Conservation (phyloP, 1,140 invertebrate genomes). For the Caenorhabditis latens region DNA sequence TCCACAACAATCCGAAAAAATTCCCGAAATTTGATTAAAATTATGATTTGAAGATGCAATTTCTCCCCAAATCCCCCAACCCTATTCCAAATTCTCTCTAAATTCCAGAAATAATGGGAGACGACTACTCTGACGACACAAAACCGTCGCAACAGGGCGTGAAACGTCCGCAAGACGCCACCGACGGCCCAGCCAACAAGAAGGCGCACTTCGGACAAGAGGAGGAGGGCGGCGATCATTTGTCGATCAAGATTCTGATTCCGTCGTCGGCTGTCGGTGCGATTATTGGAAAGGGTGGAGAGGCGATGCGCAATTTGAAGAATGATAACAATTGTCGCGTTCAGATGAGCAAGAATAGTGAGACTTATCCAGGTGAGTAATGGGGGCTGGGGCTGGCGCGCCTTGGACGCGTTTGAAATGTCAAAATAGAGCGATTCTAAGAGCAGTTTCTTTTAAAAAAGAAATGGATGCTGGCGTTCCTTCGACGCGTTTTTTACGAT, state of each 20-base stretch:
- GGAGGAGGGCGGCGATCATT: slow-evolving; percentile 54
- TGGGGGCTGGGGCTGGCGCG: too few relatives aligned
- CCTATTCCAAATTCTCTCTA: neutral
- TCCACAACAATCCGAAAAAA: too few relatives aligned
- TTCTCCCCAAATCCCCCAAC: neutral
- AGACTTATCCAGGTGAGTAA: slow-evolving; percentile 73
- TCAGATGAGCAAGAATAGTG: slow-evolving; percentile 77
- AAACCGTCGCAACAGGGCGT: slow-evolving; percentile 63
- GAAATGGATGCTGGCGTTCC: neutral
- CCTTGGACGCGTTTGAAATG: too few relatives aligned
- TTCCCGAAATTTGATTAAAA: too few relatives aligned
- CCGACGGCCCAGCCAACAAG: slow-evolving; percentile 73
- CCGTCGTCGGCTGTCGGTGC: slow-evolving; percentile 76
- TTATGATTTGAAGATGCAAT: too few relatives aligned
- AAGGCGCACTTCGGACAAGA: slow-evolving; percentile 73
- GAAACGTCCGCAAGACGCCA: slow-evolving; percentile 71
- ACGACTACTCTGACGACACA: slow-evolving; percentile 18
- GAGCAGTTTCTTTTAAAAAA: too few relatives aligned
- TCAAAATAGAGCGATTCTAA: too few relatives aligned
- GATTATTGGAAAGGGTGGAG: slow-evolving; percentile 76
- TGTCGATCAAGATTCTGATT: slow-evolving; percentile 74
- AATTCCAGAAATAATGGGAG: slow-evolving; percentile 38
- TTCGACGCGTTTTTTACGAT: neutral
- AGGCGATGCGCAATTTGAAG: slow-evolving; percentile 75
- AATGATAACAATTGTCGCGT: slow-evolving; percentile 75